These are phyloP conservation scores for Hapalemur alaotrensis DNA, from an alignment of 2,797 vertebrate genomes.

Conservation along the genomic window DNA sequence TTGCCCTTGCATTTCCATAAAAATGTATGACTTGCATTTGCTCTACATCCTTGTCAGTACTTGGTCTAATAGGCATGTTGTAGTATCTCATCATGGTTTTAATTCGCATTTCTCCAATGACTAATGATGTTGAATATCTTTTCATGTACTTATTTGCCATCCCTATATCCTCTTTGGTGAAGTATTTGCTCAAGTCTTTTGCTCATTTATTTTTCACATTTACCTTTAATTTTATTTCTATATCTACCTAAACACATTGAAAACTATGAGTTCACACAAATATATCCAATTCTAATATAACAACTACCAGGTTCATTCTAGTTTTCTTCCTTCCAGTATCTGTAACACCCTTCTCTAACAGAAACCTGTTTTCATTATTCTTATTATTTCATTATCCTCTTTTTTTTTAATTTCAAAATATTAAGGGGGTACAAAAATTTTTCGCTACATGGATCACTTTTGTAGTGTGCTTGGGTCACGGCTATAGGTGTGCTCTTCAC, in stretches of 20 bases:
- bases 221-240: neutral
- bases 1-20: neutral
- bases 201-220: neutral
- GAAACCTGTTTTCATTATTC: neutral
- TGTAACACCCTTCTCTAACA: neutral
- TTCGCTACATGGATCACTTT: no score
- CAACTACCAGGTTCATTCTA: neutral
- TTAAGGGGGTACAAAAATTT: no score
- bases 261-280: neutral
- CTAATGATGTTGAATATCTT: neutral
- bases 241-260: neutral
- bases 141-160: neutral
- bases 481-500: no score
- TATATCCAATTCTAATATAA: neutral
- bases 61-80: neutral
- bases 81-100: neutral
- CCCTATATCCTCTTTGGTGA: neutral
- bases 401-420: no score
- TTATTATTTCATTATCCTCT: neutral
- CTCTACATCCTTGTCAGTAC: neutral
- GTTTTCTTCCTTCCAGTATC: neutral
- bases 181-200: neutral
- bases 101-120: neutral
- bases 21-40: neutral
- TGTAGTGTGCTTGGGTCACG: no score